A percentile compares a stretch with the other conserved stretches of the same genome.
Conservation (phyloP, 2,113 vertebrate genomes). For the Neomonachus schauinslandi region DNA sequence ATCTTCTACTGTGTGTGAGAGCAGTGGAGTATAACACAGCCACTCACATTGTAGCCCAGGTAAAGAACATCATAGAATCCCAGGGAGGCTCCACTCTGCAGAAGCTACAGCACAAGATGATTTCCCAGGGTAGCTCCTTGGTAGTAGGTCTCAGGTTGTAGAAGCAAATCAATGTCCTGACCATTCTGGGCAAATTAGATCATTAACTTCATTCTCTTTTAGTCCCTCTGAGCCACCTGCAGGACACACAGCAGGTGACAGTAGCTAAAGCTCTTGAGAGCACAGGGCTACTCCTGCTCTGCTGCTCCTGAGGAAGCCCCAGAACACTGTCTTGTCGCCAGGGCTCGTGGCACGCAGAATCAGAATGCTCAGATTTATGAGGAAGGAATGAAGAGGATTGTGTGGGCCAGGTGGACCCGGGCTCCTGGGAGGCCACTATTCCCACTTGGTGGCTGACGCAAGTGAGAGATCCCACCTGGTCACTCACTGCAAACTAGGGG, state of each 20-base stretch:
- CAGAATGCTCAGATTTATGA: neutral
- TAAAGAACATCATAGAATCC: neutral
- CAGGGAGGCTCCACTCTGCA: neutral
- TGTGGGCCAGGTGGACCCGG: neutral
- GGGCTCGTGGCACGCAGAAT: neutral
- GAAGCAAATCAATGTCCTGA: neutral
- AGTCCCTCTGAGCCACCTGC: neutral
- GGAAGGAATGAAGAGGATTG: neutral
- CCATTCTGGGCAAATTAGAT: neutral
- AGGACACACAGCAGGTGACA: neutral
- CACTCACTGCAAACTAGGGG: neutral
- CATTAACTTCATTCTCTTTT: neutral
- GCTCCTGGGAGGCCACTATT: neutral
- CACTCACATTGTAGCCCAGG: neutral
- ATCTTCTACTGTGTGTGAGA: neutral
- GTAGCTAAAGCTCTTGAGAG: neutral
- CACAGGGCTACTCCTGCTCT: neutral
- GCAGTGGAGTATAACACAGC: neutral
- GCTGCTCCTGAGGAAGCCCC: neutral
- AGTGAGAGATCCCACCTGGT: neutral
- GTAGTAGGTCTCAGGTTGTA: neutral
- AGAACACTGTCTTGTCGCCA: accelerated
- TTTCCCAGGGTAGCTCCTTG: neutral
- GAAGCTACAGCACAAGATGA: neutral
- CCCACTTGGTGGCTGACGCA: neutral